Conservation (phyloP, 2,113 vertebrate species). For the Myotis lucifugus region DNA sequence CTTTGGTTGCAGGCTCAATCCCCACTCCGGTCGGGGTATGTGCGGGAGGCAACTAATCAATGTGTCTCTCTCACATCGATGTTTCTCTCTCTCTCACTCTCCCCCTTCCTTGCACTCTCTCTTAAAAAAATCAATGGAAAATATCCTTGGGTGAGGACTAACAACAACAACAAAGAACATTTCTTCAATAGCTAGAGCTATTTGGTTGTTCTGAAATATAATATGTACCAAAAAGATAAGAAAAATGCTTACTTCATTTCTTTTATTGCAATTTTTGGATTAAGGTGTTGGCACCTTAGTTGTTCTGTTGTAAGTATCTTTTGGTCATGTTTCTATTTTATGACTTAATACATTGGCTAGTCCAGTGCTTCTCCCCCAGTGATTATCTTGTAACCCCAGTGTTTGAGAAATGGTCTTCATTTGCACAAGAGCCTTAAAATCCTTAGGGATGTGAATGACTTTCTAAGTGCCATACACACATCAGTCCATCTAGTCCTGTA, state of each 20-base stretch:
- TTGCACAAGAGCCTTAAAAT: not conserved
- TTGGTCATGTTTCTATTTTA: not conserved
- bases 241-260: conserved; percentile 50
- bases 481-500: not conserved
- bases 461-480: not conserved
- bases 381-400: not conserved
- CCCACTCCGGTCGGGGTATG: too few relatives aligned
- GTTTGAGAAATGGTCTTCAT: not conserved
- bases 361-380: not conserved
- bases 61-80: too few relatives aligned
- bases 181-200: conserved; percentile 2
- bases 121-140: too few relatives aligned
- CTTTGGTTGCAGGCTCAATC: too few relatives aligned
- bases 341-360: not conserved
- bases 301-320: not conserved
- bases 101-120: too few relatives aligned
- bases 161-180: not conserved
- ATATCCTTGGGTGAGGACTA: too few relatives aligned
- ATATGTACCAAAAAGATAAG: conserved; percentile 8
- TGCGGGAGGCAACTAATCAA: too few relatives aligned
- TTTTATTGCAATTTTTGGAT: conserved; percentile 46
- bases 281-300: conserved; percentile 40
- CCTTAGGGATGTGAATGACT: not conserved
- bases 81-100: too few relatives aligned
- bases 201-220: conserved; percentile 52